These are phyloP conservation scores for Threskiornis aethiopicus DNA, from an alignment of 2,797 vertebrate species.

Conservation along the genomic window DNA sequence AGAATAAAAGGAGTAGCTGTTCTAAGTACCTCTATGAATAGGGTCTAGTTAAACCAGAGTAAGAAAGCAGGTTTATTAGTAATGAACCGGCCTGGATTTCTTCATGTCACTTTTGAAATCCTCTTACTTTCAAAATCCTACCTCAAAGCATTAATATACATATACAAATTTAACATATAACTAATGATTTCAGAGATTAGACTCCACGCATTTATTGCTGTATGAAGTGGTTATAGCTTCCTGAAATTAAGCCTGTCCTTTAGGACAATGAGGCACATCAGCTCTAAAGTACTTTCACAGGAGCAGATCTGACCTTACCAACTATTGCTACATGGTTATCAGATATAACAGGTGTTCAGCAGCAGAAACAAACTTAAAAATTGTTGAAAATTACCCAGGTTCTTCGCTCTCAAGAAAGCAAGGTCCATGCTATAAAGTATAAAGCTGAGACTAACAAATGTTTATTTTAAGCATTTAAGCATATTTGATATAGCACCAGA, in stretches of 20 bases:
- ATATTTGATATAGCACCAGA: background rate
- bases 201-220: background rate
- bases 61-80: background rate
- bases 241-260: background rate
- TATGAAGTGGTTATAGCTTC: background rate
- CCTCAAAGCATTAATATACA: background rate
- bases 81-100: background rate
- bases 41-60: background rate
- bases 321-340: background rate
- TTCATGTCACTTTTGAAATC: background rate
- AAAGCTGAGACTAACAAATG: background rate
- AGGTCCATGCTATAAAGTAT: background rate
- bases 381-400: background rate
- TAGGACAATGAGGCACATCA: background rate
- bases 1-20: background rate
- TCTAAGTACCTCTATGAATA: background rate
- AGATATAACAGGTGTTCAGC: background rate
- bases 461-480: background rate
- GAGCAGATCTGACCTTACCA: background rate
- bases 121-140: background rate
- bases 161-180: background rate
- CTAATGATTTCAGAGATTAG: background rate
- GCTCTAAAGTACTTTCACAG: background rate
- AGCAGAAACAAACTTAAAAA: background rate
- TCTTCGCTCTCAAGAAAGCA: background rate